Base-by-base conservation (phyloP, 2,797 vertebrate species). In the Eleutherodactylus coqui region DNA sequence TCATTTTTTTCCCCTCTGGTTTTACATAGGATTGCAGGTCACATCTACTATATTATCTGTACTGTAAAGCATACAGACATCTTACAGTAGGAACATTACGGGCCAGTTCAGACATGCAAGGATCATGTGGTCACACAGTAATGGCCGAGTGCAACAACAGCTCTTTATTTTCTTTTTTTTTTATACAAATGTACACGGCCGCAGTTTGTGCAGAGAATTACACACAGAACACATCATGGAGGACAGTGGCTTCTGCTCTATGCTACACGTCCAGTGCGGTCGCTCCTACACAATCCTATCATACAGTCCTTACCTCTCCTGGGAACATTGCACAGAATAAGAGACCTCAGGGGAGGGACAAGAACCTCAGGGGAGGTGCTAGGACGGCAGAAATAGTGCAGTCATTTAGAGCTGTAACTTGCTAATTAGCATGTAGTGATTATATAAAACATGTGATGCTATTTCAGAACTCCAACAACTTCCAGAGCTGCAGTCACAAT, bases 131-230 rank as follows among this genome's bases (percentile, higher is more conserved):
- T 5, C 60, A 64, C 24, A 29, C 60, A 17, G 29, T 27, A n/a
- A n/a, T 10, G 21, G 51, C 51, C 1, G n/a, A 41, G 69, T 41
- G 69, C 43, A 72, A 41, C 36, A 24, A 72, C 38, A 43, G 69
- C 19, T 69, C 64, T 75, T 75, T 60, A 78, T 83, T 70, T 14
- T 47, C 60, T 75, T 60, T 58, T 83, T 70, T 14, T 47, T 83
- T 83, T 83, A 27, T 82, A 83, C 70, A 83, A 75, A 83, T 83
- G 70, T 75, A 60, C 70, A 83, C 38, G 58, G 70, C 73, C 73
- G 49, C 58, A 53, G 51, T 60, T 38, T 83, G 82, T 83, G 82
- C 53, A 32, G 62, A 58, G 64, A 45, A 53, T 47, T 32, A 67
- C 60, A 81, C 79, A 80, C 62, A 73, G 70, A 55, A 72, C 32